These are phyloP conservation scores for Adrianichthys oophorus DNA, from an alignment of 2,797 vertebrate species.

Conservation along the genomic window DNA sequence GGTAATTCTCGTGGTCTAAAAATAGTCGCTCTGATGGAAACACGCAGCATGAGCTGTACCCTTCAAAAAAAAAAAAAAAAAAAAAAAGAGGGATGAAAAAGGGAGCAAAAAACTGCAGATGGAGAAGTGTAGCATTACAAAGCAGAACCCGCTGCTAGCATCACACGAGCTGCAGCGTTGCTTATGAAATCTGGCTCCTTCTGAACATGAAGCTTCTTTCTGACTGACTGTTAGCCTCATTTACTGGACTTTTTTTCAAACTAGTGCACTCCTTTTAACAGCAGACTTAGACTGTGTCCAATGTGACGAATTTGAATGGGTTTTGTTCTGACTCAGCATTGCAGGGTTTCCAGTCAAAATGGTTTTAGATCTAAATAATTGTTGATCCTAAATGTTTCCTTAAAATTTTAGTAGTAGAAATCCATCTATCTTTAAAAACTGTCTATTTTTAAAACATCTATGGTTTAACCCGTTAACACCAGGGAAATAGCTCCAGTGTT, in stretches of 20 bases:
- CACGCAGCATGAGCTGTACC: constrained; percentile 28
- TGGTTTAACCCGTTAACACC: too few relatives aligned
- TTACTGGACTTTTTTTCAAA: too few relatives aligned
- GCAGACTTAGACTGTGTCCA: too few relatives aligned
- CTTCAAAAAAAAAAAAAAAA: constrained; percentile 14
- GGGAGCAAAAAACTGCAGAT: background rate
- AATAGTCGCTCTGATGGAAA: constrained; percentile 51
- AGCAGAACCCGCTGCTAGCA: constrained; percentile 4
- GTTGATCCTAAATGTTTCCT: background rate
- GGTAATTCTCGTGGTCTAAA: constrained; percentile 55
- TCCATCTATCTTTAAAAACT: background rate
- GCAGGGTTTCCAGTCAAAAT: too few relatives aligned
- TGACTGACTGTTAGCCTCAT: background rate
- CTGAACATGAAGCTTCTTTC: constrained; percentile 26
- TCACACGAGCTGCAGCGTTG: background rate
- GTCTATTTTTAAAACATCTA: too few relatives aligned
- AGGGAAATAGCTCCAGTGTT: too few relatives aligned
- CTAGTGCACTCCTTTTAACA: too few relatives aligned
- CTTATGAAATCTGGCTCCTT: constrained; percentile 5
- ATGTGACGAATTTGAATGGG: too few relatives aligned
- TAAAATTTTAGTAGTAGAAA: background rate
- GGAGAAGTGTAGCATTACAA: background rate
- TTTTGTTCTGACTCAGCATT: too few relatives aligned
- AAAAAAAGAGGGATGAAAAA: background rate
- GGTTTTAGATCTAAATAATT: too few relatives aligned